A percentile compares a stretch with the other conserved stretches of the same genome.
phyloP scores from a whole-genome alignment of 1,140 invertebrate species.

The Zaprionus camerounensis region DNA sequence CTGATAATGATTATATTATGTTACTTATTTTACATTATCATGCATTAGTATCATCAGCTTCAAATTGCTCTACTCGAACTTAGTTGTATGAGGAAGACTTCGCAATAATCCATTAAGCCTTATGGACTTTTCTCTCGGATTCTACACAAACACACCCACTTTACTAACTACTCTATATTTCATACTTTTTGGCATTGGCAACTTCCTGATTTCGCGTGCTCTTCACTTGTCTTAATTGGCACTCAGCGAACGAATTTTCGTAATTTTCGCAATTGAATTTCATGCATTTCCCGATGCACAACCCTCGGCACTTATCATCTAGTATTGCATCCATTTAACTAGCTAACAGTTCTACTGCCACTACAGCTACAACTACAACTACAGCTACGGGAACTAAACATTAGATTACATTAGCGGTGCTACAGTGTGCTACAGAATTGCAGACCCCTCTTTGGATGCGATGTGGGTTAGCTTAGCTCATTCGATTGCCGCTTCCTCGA shows the following conservation, averaged over 20 bases:
- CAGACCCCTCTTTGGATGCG: constrained; percentile 35
- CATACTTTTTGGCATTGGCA: not conserved
- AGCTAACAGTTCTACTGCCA: constrained; percentile 42
- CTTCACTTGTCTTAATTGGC: constrained; percentile 24
- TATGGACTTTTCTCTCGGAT: not conserved
- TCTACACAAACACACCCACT: not conserved
- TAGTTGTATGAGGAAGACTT: not conserved
- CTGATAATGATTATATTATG: no score
- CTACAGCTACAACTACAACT: constrained; percentile 31
- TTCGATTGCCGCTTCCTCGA: constrained; percentile 53
- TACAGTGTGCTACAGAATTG: constrained; percentile 45
- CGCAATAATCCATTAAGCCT: not conserved
- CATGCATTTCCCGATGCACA: not conserved
- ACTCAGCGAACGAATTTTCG: constrained; percentile 1
- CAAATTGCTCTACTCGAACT: not conserved
- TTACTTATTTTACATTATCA: not conserved
- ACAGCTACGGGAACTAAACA: constrained; percentile 36
- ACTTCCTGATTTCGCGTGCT: constrained; percentile 19
- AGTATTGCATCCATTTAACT: constrained; percentile 61
- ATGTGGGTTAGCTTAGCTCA: constrained; percentile 14
- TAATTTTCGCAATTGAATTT: constrained; percentile 44
- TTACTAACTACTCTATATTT: constrained; percentile 6
- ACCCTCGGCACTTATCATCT: constrained; percentile 55
- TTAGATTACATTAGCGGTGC: constrained; percentile 45
- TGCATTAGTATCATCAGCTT: not conserved